phyloP scores from a whole-genome alignment of 2,888 invertebrate genomes.

The Trachelus iudaicus region DNA sequence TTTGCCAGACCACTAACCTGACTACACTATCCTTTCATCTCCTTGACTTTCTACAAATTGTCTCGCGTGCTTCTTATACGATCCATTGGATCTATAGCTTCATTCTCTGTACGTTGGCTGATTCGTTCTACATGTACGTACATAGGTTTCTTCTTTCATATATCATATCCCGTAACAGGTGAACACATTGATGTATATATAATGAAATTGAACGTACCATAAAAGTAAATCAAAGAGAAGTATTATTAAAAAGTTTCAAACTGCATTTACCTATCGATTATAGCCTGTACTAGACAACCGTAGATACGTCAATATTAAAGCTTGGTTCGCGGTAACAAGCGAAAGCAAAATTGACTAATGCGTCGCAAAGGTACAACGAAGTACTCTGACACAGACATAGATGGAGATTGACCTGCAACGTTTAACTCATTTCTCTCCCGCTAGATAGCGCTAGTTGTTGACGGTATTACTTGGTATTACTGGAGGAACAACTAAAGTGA shows the following conservation, averaged over 20 bases:
- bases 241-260: neutral
- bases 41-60: constrained; percentile 43
- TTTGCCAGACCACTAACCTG: neutral
- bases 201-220: neutral
- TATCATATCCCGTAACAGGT: neutral
- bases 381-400: neutral
- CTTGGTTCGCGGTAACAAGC: neutral
- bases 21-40: neutral
- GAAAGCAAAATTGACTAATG: neutral
- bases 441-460: neutral
- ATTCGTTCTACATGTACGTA: constrained; percentile 23
- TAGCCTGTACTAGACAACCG: neutral
- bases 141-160: neutral
- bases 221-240: neutral
- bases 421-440: neutral
- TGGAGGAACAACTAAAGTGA: neutral
- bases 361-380: neutral
- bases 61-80: constrained; percentile 51
- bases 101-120: constrained; percentile 49
- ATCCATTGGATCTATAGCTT: constrained; percentile 59
- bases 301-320: neutral
- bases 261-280: neutral
- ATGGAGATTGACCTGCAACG: no score
- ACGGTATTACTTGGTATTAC: neutral
- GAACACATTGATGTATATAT: neutral